Base-by-base conservation (phyloP, 35 echinoderm and acorn worm genomes). In the Chiridota heheva region DNA sequence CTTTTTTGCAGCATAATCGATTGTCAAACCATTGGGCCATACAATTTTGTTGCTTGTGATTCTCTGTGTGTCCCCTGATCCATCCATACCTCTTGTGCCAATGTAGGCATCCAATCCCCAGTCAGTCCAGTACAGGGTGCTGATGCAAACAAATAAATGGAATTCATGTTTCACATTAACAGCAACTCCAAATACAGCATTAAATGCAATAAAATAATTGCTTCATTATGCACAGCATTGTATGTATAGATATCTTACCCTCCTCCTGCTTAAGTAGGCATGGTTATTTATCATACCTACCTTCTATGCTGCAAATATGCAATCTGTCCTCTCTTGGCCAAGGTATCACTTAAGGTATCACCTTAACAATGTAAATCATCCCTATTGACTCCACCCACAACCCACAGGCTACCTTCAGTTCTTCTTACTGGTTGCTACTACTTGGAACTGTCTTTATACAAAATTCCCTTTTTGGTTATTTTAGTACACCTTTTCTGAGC, bases 101-200 rank as follows among this genome's bases (percentile, higher is more conserved):
- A 83, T 83, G 36, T 68, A 67, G 1, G 81, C 27, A 16, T 45
- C 17, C 18, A 55, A 20, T 31, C 81, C 81, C 81, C 81, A 83
- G 46, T 83, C 81, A 17, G 81, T 63, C 81, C 81, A 83, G 28
- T 83, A 83, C 29, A 83, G 46, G 60, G 64, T 76, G n/a, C 92
- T 96, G 25, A 43, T 62, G n/a, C n/a, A n/a, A n/a, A 22, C 10
- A 12, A 51, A 22, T 22, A 51, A 12, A 51, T 1, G 18, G 1
- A 65, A 65, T 10, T 17, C 13, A 64, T 17, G 29, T 64, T 7
- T 13, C 13, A 8, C 7, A 64, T 64, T 64, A 64, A 8, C 29
- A 30, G 61, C 7, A 17, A 30, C 13, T 7, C 13, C 8, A 65
- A 24, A 65, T 10, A 10, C 12, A 65, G 29, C 8, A 10, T 18